phyloP scores from a whole-genome alignment of 2,888 invertebrate species.

The Lordiphosa andalusiaca region DNA sequence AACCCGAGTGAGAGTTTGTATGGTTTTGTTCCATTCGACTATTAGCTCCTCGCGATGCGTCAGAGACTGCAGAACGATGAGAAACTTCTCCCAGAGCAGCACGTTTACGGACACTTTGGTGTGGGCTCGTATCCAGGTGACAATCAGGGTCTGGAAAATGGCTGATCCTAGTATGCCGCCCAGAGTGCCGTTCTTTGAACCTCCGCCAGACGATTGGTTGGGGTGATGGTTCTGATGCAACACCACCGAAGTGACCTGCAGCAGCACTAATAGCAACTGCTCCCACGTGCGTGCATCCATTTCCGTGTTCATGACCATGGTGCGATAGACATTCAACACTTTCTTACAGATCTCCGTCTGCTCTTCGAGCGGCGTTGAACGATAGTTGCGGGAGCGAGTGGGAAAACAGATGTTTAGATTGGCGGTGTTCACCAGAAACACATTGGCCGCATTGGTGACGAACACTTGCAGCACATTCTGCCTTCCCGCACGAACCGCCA shows the following conservation, averaged over 20 bases:
- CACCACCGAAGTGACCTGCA: constrained; percentile 95
- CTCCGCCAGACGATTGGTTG: constrained; percentile 81
- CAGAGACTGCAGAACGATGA: constrained; percentile 91
- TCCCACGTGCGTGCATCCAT: constrained; percentile 97
- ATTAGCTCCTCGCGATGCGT: constrained; percentile 97
- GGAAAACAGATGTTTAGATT: constrained; percentile 82
- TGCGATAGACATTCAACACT: constrained; percentile 96
- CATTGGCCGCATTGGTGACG: constrained; percentile 96
- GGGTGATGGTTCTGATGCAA: constrained; percentile 85
- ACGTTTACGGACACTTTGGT: constrained; percentile 94
- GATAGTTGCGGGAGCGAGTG: constrained; percentile 82
- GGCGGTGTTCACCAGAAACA: constrained; percentile 87
- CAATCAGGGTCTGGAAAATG: constrained; percentile 95
- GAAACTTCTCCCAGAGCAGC: constrained; percentile 96
- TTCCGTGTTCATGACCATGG: constrained; percentile 97
- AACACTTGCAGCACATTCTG: constrained; percentile 85
- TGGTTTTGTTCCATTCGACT: constrained; percentile 98
- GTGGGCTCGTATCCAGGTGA: constrained; percentile 99
- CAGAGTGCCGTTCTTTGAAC: constrained; percentile 84
- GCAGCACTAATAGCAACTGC: constrained; percentile 90
- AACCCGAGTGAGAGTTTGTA: constrained; percentile 97
- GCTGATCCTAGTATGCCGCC: constrained; percentile 91
- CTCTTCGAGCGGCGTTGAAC: constrained; percentile 89
- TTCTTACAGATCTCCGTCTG: constrained; percentile 98
- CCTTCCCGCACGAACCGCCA: constrained; percentile 90